phyloP scores from a whole-genome alignment of 2,113 vertebrate species.

The Pipa parva region DNA sequence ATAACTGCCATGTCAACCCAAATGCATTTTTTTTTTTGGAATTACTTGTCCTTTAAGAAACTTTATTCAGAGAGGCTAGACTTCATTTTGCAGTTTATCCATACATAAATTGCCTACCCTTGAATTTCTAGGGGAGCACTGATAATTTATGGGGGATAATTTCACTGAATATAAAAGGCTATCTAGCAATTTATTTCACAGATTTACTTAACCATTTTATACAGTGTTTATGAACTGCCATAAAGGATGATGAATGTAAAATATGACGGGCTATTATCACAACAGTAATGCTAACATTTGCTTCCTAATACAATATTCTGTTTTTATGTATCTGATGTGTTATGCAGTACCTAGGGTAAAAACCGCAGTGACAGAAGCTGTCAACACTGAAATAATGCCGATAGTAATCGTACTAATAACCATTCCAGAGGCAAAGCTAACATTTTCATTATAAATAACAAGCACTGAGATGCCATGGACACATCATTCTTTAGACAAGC shows the following conservation, averaged over 20 bases:
- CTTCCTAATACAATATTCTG: slow-evolving; percentile 38
- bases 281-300: slow-evolving; percentile 39
- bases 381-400: slow-evolving; percentile 28
- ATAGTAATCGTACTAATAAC: slow-evolving; percentile 39
- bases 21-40: too few relatives aligned
- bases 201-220: slow-evolving; percentile 38
- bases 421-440: slow-evolving; percentile 34
- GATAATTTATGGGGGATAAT: too few relatives aligned
- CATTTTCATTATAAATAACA: slow-evolving; percentile 37
- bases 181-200: slow-evolving; percentile 19
- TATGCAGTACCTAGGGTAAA: slow-evolving; percentile 32
- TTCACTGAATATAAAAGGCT: slow-evolving; percentile 1
- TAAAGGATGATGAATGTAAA: slow-evolving; percentile 39
- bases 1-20: too few relatives aligned
- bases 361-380: slow-evolving; percentile 30
- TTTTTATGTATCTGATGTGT: slow-evolving; percentile 40
- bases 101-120: too few relatives aligned
- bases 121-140: too few relatives aligned
- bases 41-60: too few relatives aligned
- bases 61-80: too few relatives aligned
- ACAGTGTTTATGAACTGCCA: slow-evolving; percentile 35
- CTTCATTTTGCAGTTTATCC: too few relatives aligned
- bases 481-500: slow-evolving; percentile 14
- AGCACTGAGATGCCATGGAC: slow-evolving; percentile 20
- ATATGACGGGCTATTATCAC: slow-evolving; percentile 42